Conservation (phyloP, 1,140 invertebrate genomes). For the Conus betulinus region DNA sequence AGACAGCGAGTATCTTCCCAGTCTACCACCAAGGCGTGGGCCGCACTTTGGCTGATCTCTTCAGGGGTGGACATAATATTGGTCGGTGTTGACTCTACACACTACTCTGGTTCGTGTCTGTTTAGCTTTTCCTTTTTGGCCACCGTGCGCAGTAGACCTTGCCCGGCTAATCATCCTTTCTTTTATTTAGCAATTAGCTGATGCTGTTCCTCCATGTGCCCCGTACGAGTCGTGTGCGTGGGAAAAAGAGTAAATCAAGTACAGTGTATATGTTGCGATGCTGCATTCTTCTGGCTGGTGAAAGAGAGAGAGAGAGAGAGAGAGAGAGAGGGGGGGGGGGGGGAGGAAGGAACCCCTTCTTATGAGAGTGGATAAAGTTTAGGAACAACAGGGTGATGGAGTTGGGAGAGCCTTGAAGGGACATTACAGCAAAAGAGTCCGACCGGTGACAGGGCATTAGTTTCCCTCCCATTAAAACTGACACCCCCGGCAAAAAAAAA, state of each 20-base stretch:
- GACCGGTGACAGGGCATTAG: too few relatives aligned
- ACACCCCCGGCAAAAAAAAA: too few relatives aligned
- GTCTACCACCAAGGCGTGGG: not conserved
- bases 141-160: constrained; percentile 3
- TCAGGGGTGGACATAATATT: not conserved
- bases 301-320: too few relatives aligned
- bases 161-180: not conserved
- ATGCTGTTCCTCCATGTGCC: not conserved
- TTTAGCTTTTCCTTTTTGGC: not conserved
- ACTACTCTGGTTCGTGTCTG: not conserved
- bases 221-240: not conserved
- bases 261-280: not conserved
- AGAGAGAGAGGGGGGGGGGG: too few relatives aligned
- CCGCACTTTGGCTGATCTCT: not conserved
- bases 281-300: not conserved
- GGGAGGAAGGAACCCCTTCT: too few relatives aligned
- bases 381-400: too few relatives aligned
- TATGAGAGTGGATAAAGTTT: too few relatives aligned
- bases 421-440: too few relatives aligned
- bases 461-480: too few relatives aligned
- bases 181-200: constrained; percentile 28
- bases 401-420: too few relatives aligned
- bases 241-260: not conserved
- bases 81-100: not conserved
- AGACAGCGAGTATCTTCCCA: not conserved